phyloP scores from a whole-genome alignment of 1,140 invertebrate genomes.

The Temnothorax curvispinosus region DNA sequence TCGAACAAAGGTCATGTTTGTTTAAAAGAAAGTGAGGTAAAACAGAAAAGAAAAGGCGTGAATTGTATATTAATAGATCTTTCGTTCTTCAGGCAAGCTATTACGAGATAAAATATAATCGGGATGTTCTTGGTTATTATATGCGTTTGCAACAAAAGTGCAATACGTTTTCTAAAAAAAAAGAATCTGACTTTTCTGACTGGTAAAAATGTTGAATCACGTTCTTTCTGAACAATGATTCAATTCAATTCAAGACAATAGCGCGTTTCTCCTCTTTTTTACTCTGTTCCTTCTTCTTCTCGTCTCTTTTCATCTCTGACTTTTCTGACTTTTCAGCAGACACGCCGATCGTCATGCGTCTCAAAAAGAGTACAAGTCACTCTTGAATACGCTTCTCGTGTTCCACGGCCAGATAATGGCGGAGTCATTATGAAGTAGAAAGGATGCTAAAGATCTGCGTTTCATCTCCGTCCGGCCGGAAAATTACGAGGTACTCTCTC shows the following conservation, averaged over 20 bases:
- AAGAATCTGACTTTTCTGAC: not conserved
- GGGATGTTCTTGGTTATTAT: not conserved
- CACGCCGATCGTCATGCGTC: constrained; percentile 14
- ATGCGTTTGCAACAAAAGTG: not conserved
- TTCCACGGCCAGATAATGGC: constrained; percentile 24
- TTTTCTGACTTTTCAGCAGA: constrained; percentile 17
- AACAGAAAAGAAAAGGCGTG: not conserved
- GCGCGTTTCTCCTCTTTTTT: not conserved
- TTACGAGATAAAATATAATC: not conserved
- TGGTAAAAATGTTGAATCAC: not conserved
- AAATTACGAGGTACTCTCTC: constrained; percentile 53
- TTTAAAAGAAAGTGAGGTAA: not conserved
- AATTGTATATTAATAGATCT: not conserved
- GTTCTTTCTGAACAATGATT: not conserved
- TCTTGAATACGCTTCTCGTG: constrained; percentile 54
- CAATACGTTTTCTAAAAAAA: not conserved
- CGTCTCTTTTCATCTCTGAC: not conserved
- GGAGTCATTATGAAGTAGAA: constrained; percentile 38
- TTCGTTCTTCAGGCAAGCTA: not conserved
- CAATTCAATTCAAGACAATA: constrained; percentile 39
- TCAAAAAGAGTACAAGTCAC: constrained; percentile 57
- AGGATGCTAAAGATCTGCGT: constrained; percentile 46
- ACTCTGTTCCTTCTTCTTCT: not conserved
- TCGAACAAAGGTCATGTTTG: not conserved
- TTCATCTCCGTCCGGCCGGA: constrained; percentile 54